A percentile compares a stretch with the other conserved stretches of the same genome.
Evolutionary conservation across 1,140 invertebrate species (phyloP).

Genomic region (Bombyx mandarina): DNA sequence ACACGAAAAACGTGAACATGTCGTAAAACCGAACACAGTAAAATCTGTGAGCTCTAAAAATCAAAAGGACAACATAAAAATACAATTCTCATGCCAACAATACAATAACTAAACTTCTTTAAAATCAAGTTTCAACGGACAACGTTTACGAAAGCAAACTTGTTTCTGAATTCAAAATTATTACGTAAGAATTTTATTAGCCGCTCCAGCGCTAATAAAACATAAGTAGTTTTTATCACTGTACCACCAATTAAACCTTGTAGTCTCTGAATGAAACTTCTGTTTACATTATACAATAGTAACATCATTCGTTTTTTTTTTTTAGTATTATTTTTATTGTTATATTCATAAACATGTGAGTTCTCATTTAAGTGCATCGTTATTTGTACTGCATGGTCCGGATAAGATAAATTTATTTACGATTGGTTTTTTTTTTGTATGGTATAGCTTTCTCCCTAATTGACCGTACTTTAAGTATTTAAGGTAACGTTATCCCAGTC

Average conservation of each 20-base stretch:
- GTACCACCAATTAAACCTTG: constrained; percentile 26
- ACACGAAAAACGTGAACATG: no score
- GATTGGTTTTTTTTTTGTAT: constrained; percentile 26
- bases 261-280: constrained; percentile 20
- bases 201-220: neutral
- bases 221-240: constrained; percentile 10
- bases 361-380: constrained; percentile 42
- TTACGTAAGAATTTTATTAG: neutral
- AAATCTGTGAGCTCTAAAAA: no score
- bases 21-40: no score
- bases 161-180: no score
- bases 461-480: constrained; percentile 31
- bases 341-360: constrained; percentile 45
- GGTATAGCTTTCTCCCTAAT: constrained; percentile 47
- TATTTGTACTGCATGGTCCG: constrained; percentile 40
- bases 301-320: constrained; percentile 38
- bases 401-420: constrained; percentile 53
- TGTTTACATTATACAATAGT: constrained; percentile 41
- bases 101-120: neutral
- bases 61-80: neutral
- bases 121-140: no score
- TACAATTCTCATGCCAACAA: neutral
- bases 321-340: constrained; percentile 20
- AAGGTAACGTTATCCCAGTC: constrained; percentile 29
- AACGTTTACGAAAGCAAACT: no score